A percentile compares a stretch with the other conserved stretches of the same genome.
phyloP scores from a whole-genome alignment of 2,113 vertebrate species.

The Oreocharis arfaki region DNA sequence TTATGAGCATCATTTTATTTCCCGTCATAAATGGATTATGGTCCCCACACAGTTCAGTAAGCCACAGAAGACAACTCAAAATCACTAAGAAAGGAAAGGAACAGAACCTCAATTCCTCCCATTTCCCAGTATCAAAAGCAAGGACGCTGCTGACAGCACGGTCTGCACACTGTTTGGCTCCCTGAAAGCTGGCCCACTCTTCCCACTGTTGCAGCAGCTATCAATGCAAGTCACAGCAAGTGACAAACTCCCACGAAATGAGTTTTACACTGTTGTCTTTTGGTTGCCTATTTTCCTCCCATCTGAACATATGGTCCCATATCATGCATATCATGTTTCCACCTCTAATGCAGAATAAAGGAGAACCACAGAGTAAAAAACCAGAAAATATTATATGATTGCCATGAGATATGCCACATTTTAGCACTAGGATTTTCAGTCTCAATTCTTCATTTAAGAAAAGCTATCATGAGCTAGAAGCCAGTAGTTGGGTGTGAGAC shows the following conservation, averaged over 20 bases:
- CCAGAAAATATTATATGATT: background rate
- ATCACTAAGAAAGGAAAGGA: background rate
- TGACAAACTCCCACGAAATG: background rate
- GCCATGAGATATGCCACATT: background rate
- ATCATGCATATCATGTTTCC: background rate
- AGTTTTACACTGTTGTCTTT: background rate
- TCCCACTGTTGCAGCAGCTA: background rate
- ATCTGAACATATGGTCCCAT: background rate
- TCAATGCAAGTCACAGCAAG: background rate
- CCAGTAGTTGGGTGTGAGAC: background rate
- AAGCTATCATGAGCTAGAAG: background rate
- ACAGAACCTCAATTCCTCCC: background rate
- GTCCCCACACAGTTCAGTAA: background rate
- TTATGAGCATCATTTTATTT: background rate
- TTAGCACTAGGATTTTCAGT: background rate
- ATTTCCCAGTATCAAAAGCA: background rate
- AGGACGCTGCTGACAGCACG: background rate
- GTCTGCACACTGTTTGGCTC: background rate
- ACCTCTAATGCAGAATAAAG: background rate
- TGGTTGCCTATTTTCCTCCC: accelerated
- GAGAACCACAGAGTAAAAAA: background rate
- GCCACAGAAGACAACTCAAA: background rate
- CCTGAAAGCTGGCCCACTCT: background rate
- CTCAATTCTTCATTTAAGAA: background rate
- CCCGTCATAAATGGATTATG: background rate